phyloP scores from a whole-genome alignment of 2,888 invertebrate genomes.

The Megamerina dolium region DNA sequence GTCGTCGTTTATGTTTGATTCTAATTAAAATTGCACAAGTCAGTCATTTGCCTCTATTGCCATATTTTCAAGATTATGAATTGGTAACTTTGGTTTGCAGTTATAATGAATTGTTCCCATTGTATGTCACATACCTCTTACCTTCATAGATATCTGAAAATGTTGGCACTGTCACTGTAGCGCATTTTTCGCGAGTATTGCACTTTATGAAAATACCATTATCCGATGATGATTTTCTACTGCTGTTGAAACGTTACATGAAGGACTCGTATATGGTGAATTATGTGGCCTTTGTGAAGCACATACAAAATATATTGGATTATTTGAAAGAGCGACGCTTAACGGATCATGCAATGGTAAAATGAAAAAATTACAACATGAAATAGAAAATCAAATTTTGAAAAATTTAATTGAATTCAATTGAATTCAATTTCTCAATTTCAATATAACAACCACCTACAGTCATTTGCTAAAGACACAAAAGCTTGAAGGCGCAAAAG shows the following conservation, averaged over 20 bases:
- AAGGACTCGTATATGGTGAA: conserved; percentile 72
- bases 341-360: conserved; percentile 39
- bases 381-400: conserved; percentile 7
- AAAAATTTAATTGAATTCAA: background rate
- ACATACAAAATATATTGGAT: conserved; percentile 60
- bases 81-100: conserved; percentile 27
- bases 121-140: background rate
- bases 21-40: conserved; percentile 66
- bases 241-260: conserved; percentile 68
- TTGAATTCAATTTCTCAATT: too few relatives aligned
- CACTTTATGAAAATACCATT: conserved; percentile 65
- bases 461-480: too few relatives aligned
- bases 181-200: conserved; percentile 70
- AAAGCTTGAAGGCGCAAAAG: too few relatives aligned
- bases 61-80: conserved; percentile 55
- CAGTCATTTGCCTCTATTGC: conserved; percentile 60
- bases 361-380: conserved; percentile 1
- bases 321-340: conserved; percentile 55
- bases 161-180: conserved; percentile 67
- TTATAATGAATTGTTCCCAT: too few relatives aligned
- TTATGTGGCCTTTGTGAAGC: conserved; percentile 67
- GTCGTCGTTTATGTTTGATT: conserved; percentile 62
- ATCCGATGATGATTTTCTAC: conserved; percentile 65
- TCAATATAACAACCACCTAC: too few relatives aligned
- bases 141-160: conserved; percentile 64